Evolutionary conservation across 2,888 invertebrate genomes (phyloP), one percentile per base, ranked within the genome.

Genomic region (Smittia aterrima): DNA sequence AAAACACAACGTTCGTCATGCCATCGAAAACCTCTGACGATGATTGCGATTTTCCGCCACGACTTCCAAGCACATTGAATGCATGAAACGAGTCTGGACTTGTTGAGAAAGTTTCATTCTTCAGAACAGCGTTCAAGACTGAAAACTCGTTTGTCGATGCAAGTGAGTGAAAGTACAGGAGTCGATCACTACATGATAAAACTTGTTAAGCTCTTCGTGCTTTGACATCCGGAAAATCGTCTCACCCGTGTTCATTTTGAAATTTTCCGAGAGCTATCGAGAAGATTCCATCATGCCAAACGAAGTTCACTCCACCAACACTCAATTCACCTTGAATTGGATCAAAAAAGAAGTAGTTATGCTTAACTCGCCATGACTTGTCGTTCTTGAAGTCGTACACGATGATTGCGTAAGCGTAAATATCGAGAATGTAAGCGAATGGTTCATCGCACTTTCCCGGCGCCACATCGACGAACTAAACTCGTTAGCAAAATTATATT

Each of bases 251-350:
- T 13, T 54, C 71, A 20, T 71, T 71, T 1, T 16, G 27, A 16
- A 38, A 11, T 20, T 58, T 25, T 1, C 71, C 58, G 11, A 92
- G 82, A 1, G 92, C 90, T 76, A 93, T 79, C 13, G 89, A 91
- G 78, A 93, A 92, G 0, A 93, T 86, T 1, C 93, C 93, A 80
- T 93, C 93, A 0, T 90, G 91, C 93, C 92, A 93, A 80, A 93
- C 92, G 87, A 93, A 93, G 79, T 90, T 88, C 24, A 92, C 86
- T 4, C 92, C 92, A 58, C 88, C 90, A 11, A 93, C 87, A 77
- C 89, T 90, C 81, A 90, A 91, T 77, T 91, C 87, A 1, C 93
- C 92, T 78, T 87, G 84, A 24, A 92, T 81, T 0, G 93, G 93
- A 79, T 93, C 93, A 77, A 93, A 92, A 81, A 91, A 88, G 88